A percentile compares a stretch with the other conserved stretches of the same genome.
phyloP scores from a whole-genome alignment of 1,140 invertebrate genomes.

The Drosophila miranda region DNA sequence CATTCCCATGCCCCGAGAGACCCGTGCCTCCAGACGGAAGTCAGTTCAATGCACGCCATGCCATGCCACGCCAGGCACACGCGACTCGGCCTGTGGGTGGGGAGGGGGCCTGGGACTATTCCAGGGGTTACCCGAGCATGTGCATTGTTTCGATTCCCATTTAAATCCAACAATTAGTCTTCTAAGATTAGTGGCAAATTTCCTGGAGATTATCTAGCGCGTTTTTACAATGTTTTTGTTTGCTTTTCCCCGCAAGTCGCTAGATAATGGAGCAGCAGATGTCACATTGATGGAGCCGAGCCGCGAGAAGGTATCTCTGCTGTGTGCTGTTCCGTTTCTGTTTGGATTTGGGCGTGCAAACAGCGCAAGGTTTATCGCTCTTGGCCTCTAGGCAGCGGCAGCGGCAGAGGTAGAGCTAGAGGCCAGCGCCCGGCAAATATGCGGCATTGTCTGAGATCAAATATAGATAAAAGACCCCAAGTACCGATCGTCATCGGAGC shows the following conservation, averaged over 20 bases:
- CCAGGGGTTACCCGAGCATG: too few relatives aligned
- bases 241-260: slow-evolving; percentile 6
- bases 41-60: slow-evolving; percentile 66
- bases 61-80: slow-evolving; percentile 20
- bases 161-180: too few relatives aligned
- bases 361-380: slow-evolving; percentile 43
- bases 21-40: slow-evolving; percentile 29
- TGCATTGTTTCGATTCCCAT: too few relatives aligned
- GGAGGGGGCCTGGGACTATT: not conserved
- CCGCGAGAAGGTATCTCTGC: not conserved
- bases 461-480: slow-evolving; percentile 25
- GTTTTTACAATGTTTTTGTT: slow-evolving; percentile 25
- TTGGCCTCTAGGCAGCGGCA: slow-evolving; percentile 25
- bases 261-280: slow-evolving; percentile 39
- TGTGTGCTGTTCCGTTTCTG: slow-evolving; percentile 2
- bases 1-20: slow-evolving; percentile 11
- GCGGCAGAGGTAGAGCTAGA: not conserved
- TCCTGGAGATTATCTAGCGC: slow-evolving; percentile 15
- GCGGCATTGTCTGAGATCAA: slow-evolving; percentile 30
- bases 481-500: slow-evolving; percentile 14
- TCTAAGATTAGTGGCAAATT: too few relatives aligned
- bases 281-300: slow-evolving; percentile 33
- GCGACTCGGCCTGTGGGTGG: slow-evolving; percentile 20
- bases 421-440: slow-evolving; percentile 36
- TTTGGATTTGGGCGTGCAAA: slow-evolving; percentile 37